Evolutionary conservation across 1,140 invertebrate genomes (phyloP), one percentile per base, ranked within the genome.

Genomic region (Delia radicum): DNA sequence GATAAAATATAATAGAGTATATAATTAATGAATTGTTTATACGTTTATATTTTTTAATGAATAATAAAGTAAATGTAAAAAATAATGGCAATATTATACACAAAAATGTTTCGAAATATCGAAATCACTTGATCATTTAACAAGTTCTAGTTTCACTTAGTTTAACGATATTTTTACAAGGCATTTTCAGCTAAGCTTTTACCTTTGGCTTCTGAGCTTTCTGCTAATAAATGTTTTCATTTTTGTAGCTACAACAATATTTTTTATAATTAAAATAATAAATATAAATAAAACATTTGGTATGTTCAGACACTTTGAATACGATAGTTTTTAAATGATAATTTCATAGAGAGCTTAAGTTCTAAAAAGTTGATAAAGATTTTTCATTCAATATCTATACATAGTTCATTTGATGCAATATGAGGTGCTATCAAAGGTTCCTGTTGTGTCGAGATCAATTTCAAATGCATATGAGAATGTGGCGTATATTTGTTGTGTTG

Each of bases 131-230:
- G n/a, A 55, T 55, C 21, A 55, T 55, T n/a, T 21, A 21, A n/a
- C n/a, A n/a, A n/a, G n/a, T n/a, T n/a, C 29, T 13, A 65, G 62
- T 21, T 21, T 37, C 15, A 18, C 65, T 69, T 69, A 69, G 37
- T 6, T 27, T 33, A 21, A 69, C 1, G 27, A 29, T n/a, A 69
- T 37, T 69, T 69, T 69, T 69, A 69, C 21, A 69, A 69, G 65
- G 65, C 65, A 37, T 69, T n/a, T 69, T 33, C 29, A 69, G 65
- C 65, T 69, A 21, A 8, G 65, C 65, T 69, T 69, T 65, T 69
- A 69, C 65, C 65, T 69, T 69, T 33, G 65, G 15, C 65, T 69
- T 69, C 65, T 12, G 65, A 31, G 65, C 65, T 69, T 69, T 21
- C 29, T 21, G n/a, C n/a, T n/a, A n/a, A n/a, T n/a, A n/a, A n/a